phyloP scores from a whole-genome alignment of 2,113 vertebrate genomes.

The Lichenostomus cassidix region DNA sequence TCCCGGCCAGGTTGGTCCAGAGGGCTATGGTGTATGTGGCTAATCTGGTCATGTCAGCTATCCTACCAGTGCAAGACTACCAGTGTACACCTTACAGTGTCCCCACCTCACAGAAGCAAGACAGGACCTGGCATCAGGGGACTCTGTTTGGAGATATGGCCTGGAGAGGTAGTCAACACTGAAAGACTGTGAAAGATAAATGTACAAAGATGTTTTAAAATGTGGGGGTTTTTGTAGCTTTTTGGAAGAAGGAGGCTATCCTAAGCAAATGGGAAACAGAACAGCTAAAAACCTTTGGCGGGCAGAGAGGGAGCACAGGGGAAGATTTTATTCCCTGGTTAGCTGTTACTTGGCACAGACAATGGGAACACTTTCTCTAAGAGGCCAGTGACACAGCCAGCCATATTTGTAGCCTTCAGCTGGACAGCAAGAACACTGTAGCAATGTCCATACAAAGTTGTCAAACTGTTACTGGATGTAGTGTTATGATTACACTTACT shows the following conservation, averaged over 20 bases:
- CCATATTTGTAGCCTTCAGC: background rate
- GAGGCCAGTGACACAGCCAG: background rate
- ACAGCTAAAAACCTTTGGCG: background rate
- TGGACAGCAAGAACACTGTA: background rate
- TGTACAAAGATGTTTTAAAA: background rate
- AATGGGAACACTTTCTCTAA: background rate
- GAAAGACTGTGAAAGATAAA: background rate
- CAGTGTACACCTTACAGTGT: no score
- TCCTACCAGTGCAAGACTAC: background rate
- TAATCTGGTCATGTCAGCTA: background rate
- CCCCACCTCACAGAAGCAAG: background rate
- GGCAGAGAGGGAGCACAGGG: background rate
- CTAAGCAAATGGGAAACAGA: background rate
- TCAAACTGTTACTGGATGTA: background rate
- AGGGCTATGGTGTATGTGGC: background rate
- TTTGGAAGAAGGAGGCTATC: background rate
- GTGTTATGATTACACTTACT: background rate
- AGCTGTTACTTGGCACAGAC: background rate
- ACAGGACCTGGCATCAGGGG: background rate
- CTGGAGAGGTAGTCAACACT: background rate
- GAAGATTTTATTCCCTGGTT: background rate
- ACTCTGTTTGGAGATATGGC: background rate
- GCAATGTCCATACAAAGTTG: fast-evolving
- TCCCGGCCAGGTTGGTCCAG: background rate
- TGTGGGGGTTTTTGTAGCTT: background rate